These are phyloP conservation scores for Caenorhabditis inopinata DNA, from an alignment of 1,140 invertebrate genomes.

Conservation along the genomic window DNA sequence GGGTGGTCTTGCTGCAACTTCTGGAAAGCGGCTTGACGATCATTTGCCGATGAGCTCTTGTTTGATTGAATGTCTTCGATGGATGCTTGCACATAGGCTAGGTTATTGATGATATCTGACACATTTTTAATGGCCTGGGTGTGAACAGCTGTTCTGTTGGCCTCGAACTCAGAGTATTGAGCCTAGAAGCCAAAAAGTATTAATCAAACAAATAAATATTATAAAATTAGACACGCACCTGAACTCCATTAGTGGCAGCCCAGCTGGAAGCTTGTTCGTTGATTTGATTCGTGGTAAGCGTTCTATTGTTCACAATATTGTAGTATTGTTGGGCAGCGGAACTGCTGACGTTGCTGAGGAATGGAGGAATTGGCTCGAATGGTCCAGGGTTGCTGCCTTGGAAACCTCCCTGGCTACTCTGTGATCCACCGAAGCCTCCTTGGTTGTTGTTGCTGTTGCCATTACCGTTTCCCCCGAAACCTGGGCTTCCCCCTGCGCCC, in stretches of 20 bases:
- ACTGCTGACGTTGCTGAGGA: neutral
- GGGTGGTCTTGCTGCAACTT: neutral
- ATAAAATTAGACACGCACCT: neutral
- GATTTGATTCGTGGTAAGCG: neutral
- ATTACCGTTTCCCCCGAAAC: no score
- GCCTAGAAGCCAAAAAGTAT: no score
- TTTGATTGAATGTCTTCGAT: slow-evolving; percentile 1
- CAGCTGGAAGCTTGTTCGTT: slow-evolving; percentile 1
- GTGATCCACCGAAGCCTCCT: neutral
- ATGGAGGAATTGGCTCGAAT: neutral
- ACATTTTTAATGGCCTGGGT: neutral
- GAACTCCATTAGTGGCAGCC: neutral
- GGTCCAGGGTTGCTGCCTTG: no score
- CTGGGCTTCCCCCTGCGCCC: no score
- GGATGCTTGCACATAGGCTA: neutral
- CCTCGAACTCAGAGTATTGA: neutral
- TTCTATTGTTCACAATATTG: neutral
- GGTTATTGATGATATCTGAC: neutral
- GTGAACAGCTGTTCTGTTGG: neutral
- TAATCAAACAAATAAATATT: no score
- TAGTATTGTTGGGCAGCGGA: slow-evolving; percentile 3
- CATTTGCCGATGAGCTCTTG: neutral
- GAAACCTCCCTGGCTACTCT: no score
- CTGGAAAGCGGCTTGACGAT: neutral
- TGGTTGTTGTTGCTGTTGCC: no score